A percentile compares a stretch with the other conserved stretches of the same genome.
Evolutionary conservation across 2,113 vertebrate genomes (phyloP).

Genomic region (Ophthalmolycus amberensis): DNA sequence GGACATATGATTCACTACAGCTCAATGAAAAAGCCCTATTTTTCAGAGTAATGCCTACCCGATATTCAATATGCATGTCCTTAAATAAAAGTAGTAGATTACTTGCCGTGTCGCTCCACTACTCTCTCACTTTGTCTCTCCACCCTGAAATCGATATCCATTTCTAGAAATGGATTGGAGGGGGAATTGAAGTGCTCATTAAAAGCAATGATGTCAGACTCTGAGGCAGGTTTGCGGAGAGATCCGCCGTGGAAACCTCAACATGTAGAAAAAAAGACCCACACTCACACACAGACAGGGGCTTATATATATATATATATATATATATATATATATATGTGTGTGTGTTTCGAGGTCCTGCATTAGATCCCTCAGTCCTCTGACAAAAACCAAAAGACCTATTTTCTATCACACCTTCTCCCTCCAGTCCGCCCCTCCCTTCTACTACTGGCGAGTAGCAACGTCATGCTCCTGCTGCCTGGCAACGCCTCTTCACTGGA

Average conservation of each 20-base stretch:
- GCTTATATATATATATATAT: background rate
- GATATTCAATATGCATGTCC: slow-evolving; percentile 3
- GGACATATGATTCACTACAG: background rate
- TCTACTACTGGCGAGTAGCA: slow-evolving; percentile 25
- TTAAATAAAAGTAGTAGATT: slow-evolving; percentile 16
- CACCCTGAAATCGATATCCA: slow-evolving; percentile 57
- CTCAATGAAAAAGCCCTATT: background rate
- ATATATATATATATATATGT: background rate
- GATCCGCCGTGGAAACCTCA: slow-evolving; percentile 4
- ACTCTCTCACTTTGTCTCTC: slow-evolving; percentile 16
- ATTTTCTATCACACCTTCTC: slow-evolving; percentile 2
- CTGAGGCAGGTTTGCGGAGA: slow-evolving; percentile 10
- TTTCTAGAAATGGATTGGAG: slow-evolving; percentile 57
- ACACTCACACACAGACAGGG: background rate
- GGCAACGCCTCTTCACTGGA: slow-evolving; percentile 77
- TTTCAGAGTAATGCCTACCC: slow-evolving; percentile 19
- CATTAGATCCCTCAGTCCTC: background rate
- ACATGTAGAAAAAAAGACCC: slow-evolving; percentile 11
- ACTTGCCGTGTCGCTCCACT: background rate
- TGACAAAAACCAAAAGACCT: slow-evolving; percentile 3
- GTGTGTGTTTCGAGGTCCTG: slow-evolving; percentile 3
- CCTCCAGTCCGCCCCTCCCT: slow-evolving; percentile 20
- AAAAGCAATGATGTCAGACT: slow-evolving; percentile 56
- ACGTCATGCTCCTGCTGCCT: slow-evolving; percentile 73
- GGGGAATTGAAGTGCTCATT: slow-evolving; percentile 56